Evolutionary conservation across 2,797 vertebrate genomes (phyloP), one percentile per base, ranked within the genome.

Genomic region (Pseudochaenichthys georgianus): DNA sequence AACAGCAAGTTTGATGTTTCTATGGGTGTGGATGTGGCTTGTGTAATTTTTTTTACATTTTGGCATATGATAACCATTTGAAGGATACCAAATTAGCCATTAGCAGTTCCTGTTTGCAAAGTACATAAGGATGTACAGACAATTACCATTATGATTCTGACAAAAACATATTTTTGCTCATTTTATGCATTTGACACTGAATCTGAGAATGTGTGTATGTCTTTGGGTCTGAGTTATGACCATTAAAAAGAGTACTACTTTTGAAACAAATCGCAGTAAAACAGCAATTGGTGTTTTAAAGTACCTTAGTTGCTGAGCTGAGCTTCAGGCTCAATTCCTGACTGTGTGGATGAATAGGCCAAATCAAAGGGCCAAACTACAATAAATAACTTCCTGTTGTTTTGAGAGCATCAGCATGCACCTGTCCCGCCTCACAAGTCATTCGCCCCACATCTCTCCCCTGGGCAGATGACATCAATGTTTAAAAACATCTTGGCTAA

Each of bases 401-500:
- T 70, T 54, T 63, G 13, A 60, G 5, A 48, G n/a, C 52, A 38
- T 19, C 42, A 28, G 64, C 19, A 58, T 21, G 63, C 19, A 75
- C 23, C 19, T 66, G 5, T 21, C 8, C 11, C 45, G 70, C 17
- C 43, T 61, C 47, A 62, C 3, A 5, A 19, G 53, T 11, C 19
- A 13, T 23, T 23, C 12, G 17, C 42, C 9, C 41, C 42, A 41
- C 3, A n/a, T 28, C 31, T 11, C 23, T 48, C 50, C 31, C 16
- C 11, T 31, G 16, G 3, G 21, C 38, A 52, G 58, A 23, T 5
- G 9, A 34, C 31, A 52, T 81, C n/a, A 63, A 8, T 41, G 50
- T 57, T 64, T 67, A 13, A 54, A 64, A 80, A 75, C 51, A 63
- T 74, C 59, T 63, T 46, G 61, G 50, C 47, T 21, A 7, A 73